Base-by-base conservation (phyloP, 2,113 vertebrate species). In the Ardeotis arabs region DNA sequence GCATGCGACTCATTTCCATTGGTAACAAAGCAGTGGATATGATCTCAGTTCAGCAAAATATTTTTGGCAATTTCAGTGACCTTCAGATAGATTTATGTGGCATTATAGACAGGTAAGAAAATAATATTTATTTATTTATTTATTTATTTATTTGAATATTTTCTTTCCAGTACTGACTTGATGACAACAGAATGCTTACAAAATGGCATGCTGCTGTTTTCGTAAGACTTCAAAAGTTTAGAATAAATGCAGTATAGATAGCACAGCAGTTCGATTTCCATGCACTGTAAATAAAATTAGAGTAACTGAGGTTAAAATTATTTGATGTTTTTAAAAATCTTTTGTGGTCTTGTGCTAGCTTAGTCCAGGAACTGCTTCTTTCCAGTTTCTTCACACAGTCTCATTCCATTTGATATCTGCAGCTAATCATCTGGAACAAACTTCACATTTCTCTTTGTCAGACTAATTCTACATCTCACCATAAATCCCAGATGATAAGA, bases 81-180 rank as follows among this genome's bases (percentile, higher is more conserved):
- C 97, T 99, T 84, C 98, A 99, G 94, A 98, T 99, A 97, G 99
- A 99, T 95, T 98, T 99, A 60, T 99, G 99, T 82, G 99, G 98
- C 58, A 99, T 99, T 96, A 98, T 97, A 56, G 99, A 99, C 98
- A 99, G 99, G 99, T 99, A 91, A 97, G 97, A 64, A 60, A 7
- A 58, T 20, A 52, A 59, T 70, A n/a, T 59, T 73, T 77, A 23
- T 21, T 89, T 3, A 55, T 23, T 56, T 67, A 44, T 39, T 35
- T 35, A 39, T 94, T 70, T 82, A 23, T 80, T 78, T 66, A 37
- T 60, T 44, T 39, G 19, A 31, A 5, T 67, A 8, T 12, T 78
- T 33, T 87, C 3, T 87, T 95, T 93, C 19, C 41, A 10, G 18
- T 56, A 58, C 12, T 73, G 24, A 60, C 20, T 73, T 64, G 28